phyloP scores from a whole-genome alignment of 2,888 invertebrate genomes.

The Euproctis similis region DNA sequence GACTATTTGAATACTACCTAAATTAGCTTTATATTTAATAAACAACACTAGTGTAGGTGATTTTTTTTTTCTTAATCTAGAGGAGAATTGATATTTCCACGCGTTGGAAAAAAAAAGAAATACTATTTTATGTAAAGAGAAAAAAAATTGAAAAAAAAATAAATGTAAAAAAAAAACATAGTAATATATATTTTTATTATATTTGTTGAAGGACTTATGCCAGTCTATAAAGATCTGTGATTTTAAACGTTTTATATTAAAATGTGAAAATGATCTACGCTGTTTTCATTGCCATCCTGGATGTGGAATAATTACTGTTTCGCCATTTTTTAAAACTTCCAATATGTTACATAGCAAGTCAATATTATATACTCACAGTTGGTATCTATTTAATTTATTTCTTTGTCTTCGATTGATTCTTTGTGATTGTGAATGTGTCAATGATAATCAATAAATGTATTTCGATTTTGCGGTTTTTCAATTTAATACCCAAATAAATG shows the following conservation, averaged over 20 bases:
- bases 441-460: constrained; percentile 56
- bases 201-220: constrained; percentile 31
- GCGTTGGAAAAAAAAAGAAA: too few relatives aligned
- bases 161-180: too few relatives aligned
- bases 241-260: constrained; percentile 67
- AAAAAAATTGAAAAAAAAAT: too few relatives aligned
- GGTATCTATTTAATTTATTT: constrained; percentile 11
- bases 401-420: constrained; percentile 11
- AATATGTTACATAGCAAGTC: constrained; percentile 5
- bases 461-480: constrained; percentile 64
- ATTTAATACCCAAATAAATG: constrained; percentile 19
- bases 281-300: constrained; percentile 49
- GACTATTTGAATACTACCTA: too few relatives aligned
- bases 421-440: constrained; percentile 25
- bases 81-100: too few relatives aligned
- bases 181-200: too few relatives aligned
- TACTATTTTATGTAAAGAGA: too few relatives aligned
- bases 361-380: not conserved
- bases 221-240: constrained; percentile 53
- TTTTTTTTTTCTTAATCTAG: too few relatives aligned
- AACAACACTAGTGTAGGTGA: too few relatives aligned
- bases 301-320: constrained; percentile 2
- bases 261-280: constrained; percentile 51
- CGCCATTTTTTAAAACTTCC: constrained; percentile 4
- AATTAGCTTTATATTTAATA: too few relatives aligned